Evolutionary conservation across 2,113 vertebrate genomes (phyloP).

Genomic region (Clarias batrachus): DNA sequence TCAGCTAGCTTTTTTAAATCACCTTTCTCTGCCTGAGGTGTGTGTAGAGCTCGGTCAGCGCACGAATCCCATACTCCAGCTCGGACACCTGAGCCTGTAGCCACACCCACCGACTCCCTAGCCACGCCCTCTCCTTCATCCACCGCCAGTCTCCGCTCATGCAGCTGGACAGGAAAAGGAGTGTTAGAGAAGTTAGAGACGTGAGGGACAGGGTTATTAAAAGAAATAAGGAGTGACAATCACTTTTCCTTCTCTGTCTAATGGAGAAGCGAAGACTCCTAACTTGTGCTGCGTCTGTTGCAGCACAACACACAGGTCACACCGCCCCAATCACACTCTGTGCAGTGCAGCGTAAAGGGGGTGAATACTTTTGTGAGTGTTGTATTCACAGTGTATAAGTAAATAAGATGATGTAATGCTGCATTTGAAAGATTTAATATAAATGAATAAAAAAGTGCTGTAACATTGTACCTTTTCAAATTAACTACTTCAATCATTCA

Average conservation of each 20-base stretch:
- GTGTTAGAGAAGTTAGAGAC: too few species aligned
- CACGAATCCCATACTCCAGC: constrained; percentile 67
- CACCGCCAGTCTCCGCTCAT: constrained; percentile 58
- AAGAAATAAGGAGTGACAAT: neutral
- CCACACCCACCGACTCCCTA: constrained; percentile 70
- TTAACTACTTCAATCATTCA: neutral
- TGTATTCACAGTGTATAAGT: neutral
- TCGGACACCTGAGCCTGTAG: constrained; percentile 69
- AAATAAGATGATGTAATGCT: neutral
- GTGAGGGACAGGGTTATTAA: neutral
- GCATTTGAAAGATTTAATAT: neutral
- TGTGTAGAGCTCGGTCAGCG: constrained; percentile 67
- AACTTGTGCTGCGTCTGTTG: neutral
- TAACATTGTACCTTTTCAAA: neutral
- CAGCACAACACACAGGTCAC: neutral
- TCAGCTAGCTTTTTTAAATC: constrained; percentile 13
- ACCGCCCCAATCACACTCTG: neutral
- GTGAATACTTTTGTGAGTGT: neutral
- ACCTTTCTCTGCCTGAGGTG: constrained; percentile 67
- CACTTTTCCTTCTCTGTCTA: neutral
- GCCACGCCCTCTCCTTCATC: constrained; percentile 62
- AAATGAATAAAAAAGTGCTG: neutral
- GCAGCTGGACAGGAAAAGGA: constrained; percentile 42
- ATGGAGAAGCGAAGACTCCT: neutral
- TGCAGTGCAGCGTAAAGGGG: neutral